phyloP scores from a whole-genome alignment of 2,113 vertebrate genomes.

The Hippocampus zosterae region DNA sequence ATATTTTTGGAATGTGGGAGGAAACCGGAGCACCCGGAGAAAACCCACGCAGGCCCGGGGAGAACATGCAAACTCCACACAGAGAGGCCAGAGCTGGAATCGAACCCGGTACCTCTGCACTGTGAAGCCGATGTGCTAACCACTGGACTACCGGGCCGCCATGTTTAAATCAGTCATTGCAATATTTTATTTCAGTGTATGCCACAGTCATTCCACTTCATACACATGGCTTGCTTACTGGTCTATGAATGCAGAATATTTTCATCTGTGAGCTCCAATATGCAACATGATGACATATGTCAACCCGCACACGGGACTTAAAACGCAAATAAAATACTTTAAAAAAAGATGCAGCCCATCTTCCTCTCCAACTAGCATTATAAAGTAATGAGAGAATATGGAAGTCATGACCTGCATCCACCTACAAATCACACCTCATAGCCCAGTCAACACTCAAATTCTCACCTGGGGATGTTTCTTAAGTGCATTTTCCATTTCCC shows the following conservation, averaged over 20 bases:
- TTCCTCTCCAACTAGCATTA: constrained; percentile 49
- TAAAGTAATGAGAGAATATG: constrained; percentile 49
- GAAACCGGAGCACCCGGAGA: too few species aligned
- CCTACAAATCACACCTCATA: constrained; percentile 40
- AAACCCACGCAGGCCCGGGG: too few species aligned
- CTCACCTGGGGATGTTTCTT: constrained; percentile 35
- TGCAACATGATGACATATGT: background rate
- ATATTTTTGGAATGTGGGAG: too few species aligned
- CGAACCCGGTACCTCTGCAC: too few species aligned
- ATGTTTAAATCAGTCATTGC: background rate
- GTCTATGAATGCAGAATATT: background rate
- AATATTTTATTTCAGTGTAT: background rate
- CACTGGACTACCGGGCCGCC: too few species aligned
- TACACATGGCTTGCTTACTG: background rate
- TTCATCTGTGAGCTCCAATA: background rate
- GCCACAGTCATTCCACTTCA: background rate
- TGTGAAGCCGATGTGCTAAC: too few species aligned
- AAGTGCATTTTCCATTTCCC: constrained; percentile 27
- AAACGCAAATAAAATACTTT: background rate
- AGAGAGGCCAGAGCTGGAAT: too few species aligned
- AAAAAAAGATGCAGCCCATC: constrained; percentile 5
- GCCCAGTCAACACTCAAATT: constrained; percentile 14
- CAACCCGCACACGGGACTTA: background rate
- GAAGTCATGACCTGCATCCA: constrained; percentile 30
- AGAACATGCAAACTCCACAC: too few species aligned